Evolutionary conservation across 2,888 invertebrate species (phyloP), one percentile per base, ranked within the genome.

Genomic region (Tolmerus cingulatus): DNA sequence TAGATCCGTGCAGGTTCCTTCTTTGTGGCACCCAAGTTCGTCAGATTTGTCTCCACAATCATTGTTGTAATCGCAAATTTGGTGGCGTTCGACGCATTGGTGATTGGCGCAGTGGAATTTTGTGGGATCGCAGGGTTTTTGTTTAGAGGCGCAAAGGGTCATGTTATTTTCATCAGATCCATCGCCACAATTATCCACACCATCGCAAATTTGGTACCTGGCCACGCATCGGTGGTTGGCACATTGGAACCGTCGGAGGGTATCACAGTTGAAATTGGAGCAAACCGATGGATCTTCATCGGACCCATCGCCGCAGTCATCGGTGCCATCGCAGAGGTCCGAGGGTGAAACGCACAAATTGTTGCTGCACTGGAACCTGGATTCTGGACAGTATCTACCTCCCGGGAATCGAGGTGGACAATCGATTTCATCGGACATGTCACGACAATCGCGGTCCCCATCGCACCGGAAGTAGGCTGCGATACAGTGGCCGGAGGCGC

Each of bases 151-250:
- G 91, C 98, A 98, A 87, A 97, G 93, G 0, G 97, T 97, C 95
- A 98, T 96, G 92, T 98, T 98, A 92, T 98, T 98, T 93, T 99
- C 98, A 92, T 99, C 99, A 0, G 97, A 97, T 9, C 97, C 98
- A 92, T 98, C 98, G 55, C 97, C 97, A 92, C 98, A 99, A 92
- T 98, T 97, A 92, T 98, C 97, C 23, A 96, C 94, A 43, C 97
- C 96, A 92, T 99, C 98, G 92, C 99, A 99, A 9, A 97, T 94
- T 91, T 97, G 97, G 91, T 97, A 97, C 87, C 95, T 94, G 0
- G 97, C 96, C 87, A 97, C 97, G 90, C 97, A 97, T 89, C 97
- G 95, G 89, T 97, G 96, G 91, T 98, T 98, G 88, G 95, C 94
- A 91, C 99, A 99, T 91, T 97, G 97, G 96, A 97, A 98, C 89